Base-by-base conservation (phyloP, 2,888 invertebrate genomes). In the Volucella bombylans region DNA sequence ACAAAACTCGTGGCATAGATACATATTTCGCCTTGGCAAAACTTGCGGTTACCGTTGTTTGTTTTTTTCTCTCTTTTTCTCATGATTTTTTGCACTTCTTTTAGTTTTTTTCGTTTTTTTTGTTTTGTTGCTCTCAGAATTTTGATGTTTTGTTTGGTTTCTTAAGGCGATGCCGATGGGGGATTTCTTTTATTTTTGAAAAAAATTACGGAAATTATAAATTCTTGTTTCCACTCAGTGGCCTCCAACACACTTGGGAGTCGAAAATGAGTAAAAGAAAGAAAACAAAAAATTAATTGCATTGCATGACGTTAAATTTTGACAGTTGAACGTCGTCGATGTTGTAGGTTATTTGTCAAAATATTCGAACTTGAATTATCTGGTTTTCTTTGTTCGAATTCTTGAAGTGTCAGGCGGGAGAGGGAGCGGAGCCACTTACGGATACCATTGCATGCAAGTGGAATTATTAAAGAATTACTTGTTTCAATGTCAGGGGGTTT, bases 11-110 rank as follows among this genome's bases (percentile, higher is more conserved):
- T 81, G 71, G 81, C 67, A 68, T 72, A 72, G 79, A 79, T 72
- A 79, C 72, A 85, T 81, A 72, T 64, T 81, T 79, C 57, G 72
- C 81, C 76, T 85, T 85, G 81, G 62, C 81, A 77, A 67, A 64
- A 61, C 71, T 68, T 81, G 81, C 81, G 72, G 68, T 79, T 76
- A 62, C 62, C 68, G 65, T 76, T 54, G 38, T 41, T 39, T 43
- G 50, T 52, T 64, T 47, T 57, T 57, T 45, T 47, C 23, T 15
- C 10, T 14, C 65, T 68, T 38, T 68, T 18, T 8, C 18, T 65
- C n/a, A 38, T 43, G 38, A 10, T 50, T 64, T 57, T 50, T 4
- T 50, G 39, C 14, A 31, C n/a, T 38, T 41, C n/a, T 38, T 41
- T 59, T 23, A 23, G 18, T 9, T 57, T 57, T 59, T 38, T 38